phyloP scores from a whole-genome alignment of 1,140 invertebrate species.

The Phenacoccus solenopsis region DNA sequence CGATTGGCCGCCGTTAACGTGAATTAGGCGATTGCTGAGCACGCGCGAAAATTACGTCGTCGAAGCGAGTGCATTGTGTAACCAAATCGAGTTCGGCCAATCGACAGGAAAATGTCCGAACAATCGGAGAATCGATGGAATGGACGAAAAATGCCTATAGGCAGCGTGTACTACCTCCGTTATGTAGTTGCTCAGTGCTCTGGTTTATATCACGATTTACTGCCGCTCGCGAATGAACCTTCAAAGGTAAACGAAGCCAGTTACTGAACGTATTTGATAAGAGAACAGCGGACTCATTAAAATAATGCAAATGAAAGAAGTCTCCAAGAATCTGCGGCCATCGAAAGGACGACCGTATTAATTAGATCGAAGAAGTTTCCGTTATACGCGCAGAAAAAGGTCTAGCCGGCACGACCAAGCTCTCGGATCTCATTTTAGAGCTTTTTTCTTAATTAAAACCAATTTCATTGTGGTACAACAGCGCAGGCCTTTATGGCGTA shows the following conservation, averaged over 20 bases:
- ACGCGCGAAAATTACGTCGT: too few relatives aligned
- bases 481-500: not conserved
- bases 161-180: too few relatives aligned
- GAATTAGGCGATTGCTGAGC: too few relatives aligned
- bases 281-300: not conserved
- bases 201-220: not conserved
- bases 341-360: not conserved
- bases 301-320: not conserved
- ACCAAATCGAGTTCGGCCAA: too few relatives aligned
- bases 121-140: too few relatives aligned
- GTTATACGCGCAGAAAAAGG: too few relatives aligned
- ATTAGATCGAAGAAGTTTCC: not conserved
- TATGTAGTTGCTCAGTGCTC: not conserved
- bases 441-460: not conserved
- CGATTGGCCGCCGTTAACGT: too few relatives aligned
- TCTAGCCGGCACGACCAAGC: not conserved
- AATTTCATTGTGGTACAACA: not conserved
- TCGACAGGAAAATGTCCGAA: too few relatives aligned
- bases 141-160: too few relatives aligned
- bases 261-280: not conserved
- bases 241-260: too few relatives aligned
- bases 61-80: too few relatives aligned
- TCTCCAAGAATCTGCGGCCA: not conserved
- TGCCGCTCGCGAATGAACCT: not conserved
- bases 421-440: too few relatives aligned